phyloP scores from a whole-genome alignment of 2,113 vertebrate genomes.

The Mirounga angustirostris region DNA sequence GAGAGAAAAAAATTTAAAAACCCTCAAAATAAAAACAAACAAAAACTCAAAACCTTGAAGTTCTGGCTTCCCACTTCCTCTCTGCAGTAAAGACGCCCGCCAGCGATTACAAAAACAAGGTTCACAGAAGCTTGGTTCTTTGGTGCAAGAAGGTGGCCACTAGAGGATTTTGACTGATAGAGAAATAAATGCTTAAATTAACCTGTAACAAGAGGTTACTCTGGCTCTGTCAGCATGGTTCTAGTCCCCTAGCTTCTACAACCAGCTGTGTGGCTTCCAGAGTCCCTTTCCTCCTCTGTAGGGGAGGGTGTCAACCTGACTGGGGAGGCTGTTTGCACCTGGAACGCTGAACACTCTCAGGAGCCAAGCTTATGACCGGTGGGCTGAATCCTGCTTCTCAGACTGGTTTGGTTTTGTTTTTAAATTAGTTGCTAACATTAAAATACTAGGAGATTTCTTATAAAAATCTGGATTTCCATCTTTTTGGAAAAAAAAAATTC shows the following conservation, averaged over 20 bases:
- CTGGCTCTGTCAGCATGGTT: neutral
- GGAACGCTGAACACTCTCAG: neutral
- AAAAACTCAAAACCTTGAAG: neutral
- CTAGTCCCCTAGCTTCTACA: neutral
- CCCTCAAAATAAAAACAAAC: neutral
- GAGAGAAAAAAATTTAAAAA: neutral
- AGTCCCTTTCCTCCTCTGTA: neutral
- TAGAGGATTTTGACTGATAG: neutral
- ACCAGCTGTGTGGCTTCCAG: neutral
- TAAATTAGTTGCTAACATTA: neutral
- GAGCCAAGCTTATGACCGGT: neutral
- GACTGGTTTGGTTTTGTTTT: neutral
- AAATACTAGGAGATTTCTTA: neutral
- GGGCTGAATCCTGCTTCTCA: neutral
- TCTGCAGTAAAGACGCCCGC: neutral
- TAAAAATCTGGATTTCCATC: neutral
- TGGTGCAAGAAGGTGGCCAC: neutral
- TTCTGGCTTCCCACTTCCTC: neutral
- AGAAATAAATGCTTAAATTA: slow-evolving; percentile 18
- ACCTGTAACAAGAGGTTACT: neutral
- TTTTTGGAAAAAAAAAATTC: neutral
- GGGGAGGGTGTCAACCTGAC: neutral
- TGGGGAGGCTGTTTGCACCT: neutral
- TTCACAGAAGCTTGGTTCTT: neutral
- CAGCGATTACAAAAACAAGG: neutral